Percentiles rank a stretch among this genome's conserved stretches.
Conservation (phyloP, 1,140 invertebrate genomes). For the Drosophila ambigua region DNA sequence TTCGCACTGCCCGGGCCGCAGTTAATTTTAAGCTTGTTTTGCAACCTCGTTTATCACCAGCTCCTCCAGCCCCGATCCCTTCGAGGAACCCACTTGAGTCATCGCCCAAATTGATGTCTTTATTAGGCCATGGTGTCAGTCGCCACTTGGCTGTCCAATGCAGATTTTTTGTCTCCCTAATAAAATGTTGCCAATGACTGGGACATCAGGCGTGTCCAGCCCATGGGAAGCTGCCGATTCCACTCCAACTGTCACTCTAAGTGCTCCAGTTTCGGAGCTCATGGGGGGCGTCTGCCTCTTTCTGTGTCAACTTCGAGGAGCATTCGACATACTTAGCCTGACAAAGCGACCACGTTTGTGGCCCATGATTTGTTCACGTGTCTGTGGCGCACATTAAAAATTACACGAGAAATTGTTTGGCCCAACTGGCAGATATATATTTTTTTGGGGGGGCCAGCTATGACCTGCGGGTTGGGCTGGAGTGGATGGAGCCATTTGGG, state of each 20-base stretch:
- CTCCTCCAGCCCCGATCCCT: conserved; percentile 2
- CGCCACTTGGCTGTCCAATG: conserved; percentile 15
- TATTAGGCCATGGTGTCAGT: conserved; percentile 56
- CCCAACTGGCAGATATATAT: conserved; percentile 42
- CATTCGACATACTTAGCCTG: conserved; percentile 20
- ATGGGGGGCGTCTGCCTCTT: conserved; percentile 6
- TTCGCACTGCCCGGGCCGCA: conserved; percentile 64
- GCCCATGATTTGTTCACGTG: conserved; percentile 36
- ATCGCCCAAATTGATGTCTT: conserved; percentile 74
- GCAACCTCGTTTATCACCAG: conserved; percentile 58
- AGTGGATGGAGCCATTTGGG: conserved; percentile 67
- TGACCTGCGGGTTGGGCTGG: conserved; percentile 46
- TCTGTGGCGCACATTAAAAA: conserved; percentile 65
- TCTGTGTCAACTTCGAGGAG: conserved; percentile 24
- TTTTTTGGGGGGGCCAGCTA: conserved; percentile 14
- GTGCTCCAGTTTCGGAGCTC: background rate
- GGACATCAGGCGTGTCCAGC: background rate
- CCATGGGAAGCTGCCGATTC: background rate
- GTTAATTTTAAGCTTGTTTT: conserved; percentile 79
- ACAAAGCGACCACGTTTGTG: conserved; percentile 35
- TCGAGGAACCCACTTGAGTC: conserved; percentile 55
- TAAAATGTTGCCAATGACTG: too few relatives aligned
- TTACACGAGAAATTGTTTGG: conserved; percentile 70
- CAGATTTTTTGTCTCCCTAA: too few relatives aligned
- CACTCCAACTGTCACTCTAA: too few relatives aligned